Conservation (phyloP, 2,797 vertebrate genomes). For the Protonibea diacanthus region DNA sequence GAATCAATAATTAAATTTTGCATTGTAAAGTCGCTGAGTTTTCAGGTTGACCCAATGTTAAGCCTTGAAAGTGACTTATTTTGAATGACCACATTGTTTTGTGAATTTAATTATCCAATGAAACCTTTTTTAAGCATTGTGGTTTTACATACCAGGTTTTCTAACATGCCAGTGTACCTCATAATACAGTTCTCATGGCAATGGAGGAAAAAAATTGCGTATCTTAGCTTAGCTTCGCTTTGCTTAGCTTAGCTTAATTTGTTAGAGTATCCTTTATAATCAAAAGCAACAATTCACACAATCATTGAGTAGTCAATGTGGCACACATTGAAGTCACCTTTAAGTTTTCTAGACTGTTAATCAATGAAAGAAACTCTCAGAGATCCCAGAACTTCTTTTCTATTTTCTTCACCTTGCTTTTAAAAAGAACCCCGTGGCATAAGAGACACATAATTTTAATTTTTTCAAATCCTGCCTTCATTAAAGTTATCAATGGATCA, state of each 20-base stretch:
- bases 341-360: no score
- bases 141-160: not conserved
- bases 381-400: not conserved
- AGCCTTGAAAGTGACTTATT: not conserved
- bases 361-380: not conserved
- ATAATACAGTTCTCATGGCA: not conserved
- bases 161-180: not conserved
- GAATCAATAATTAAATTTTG: not conserved
- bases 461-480: constrained; percentile 6
- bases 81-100: not conserved
- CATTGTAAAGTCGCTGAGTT: not conserved
- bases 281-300: not conserved
- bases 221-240: no score
- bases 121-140: not conserved
- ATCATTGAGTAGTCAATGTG: not conserved
- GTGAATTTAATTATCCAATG: not conserved
- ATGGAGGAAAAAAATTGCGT: not conserved
- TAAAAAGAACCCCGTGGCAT: not conserved
- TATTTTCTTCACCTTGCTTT: not conserved
- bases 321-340: constrained; percentile 3
- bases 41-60: not conserved
- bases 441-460: not conserved
- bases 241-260: no score
- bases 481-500: constrained; percentile 4
- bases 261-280: not conserved